Percentiles rank a stretch among this genome's conserved stretches.
phyloP scores from a whole-genome alignment of 2,797 vertebrate species.

The Anniella stebbinsi region DNA sequence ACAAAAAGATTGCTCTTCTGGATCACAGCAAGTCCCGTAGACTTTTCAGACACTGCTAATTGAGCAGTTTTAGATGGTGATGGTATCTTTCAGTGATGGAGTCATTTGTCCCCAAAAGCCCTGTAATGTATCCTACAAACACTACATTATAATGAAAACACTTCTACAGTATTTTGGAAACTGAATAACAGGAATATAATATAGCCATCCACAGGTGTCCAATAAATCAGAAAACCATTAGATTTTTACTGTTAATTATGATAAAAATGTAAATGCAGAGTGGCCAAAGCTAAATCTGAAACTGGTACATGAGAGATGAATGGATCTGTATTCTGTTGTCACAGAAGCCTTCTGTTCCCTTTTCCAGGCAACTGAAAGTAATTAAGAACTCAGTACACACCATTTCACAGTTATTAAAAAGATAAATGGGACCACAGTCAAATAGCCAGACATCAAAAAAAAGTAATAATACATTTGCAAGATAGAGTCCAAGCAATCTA shows the following conservation, averaged over 20 bases:
- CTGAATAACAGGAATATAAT: neutral
- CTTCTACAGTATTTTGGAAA: neutral
- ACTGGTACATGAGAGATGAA: constrained; percentile 16
- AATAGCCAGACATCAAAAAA: neutral
- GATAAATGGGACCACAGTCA: neutral
- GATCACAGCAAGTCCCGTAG: neutral
- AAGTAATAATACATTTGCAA: constrained; percentile 6
- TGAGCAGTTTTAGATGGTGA: neutral
- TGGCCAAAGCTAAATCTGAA: constrained; percentile 11
- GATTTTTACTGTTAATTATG: constrained; percentile 16
- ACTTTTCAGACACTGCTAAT: neutral
- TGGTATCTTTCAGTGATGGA: neutral
- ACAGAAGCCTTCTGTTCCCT: constrained; percentile 26
- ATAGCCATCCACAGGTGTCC: neutral
- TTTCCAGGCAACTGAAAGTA: constrained; percentile 1
- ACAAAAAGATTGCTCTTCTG: neutral
- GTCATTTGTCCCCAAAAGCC: neutral
- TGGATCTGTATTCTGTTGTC: constrained; percentile 45
- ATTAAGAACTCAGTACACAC: neutral
- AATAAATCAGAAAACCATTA: constrained; percentile 25
- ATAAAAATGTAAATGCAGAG: neutral
- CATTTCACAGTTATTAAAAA: constrained; percentile 17
- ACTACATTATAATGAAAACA: neutral
- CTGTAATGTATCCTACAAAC: neutral
- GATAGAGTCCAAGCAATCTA: constrained; percentile 17